Evolutionary conservation across 1,140 invertebrate species (phyloP).

Genomic region (Macrosteles quadrilineatus): DNA sequence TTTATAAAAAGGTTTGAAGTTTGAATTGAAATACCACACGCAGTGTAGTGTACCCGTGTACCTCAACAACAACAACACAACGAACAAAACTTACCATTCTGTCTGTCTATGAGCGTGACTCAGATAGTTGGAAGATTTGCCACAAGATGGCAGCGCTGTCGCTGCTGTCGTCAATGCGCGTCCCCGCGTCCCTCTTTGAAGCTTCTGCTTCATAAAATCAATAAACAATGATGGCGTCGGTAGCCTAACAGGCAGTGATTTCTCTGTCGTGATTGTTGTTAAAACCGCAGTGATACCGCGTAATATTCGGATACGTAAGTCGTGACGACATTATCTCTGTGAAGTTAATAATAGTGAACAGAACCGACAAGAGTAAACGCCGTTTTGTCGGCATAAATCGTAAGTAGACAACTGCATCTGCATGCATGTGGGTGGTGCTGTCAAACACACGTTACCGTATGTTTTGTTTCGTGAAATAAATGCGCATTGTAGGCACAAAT

Average conservation of each 20-base stretch:
- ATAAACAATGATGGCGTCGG: slow-evolving; percentile 38
- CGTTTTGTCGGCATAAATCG: not conserved
- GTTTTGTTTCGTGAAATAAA: not conserved
- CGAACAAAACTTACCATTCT: too few species aligned
- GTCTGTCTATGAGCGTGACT: too few species aligned
- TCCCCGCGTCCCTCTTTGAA: slow-evolving; percentile 9
- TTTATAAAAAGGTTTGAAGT: too few species aligned
- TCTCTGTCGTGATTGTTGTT: not conserved
- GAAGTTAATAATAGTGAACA: not conserved
- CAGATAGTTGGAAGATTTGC: not conserved
- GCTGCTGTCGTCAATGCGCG: slow-evolving; percentile 23
- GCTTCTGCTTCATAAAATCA: slow-evolving; percentile 25
- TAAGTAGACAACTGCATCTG: not conserved
- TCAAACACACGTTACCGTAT: slow-evolving; percentile 32
- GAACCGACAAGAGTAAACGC: not conserved
- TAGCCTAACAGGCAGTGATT: not conserved
- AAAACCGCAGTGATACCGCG: not conserved
- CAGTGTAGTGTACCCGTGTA: too few species aligned
- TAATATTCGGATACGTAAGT: too few species aligned
- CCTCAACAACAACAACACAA: too few species aligned
- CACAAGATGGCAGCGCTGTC: not conserved
- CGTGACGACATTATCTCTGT: too few species aligned
- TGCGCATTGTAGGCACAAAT: too few species aligned
- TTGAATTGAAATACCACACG: too few species aligned
- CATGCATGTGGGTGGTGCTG: slow-evolving; percentile 38